A percentile compares a stretch with the other conserved stretches of the same genome.
Conservation (phyloP, 2,797 vertebrate genomes). For the Tangara arthus region DNA sequence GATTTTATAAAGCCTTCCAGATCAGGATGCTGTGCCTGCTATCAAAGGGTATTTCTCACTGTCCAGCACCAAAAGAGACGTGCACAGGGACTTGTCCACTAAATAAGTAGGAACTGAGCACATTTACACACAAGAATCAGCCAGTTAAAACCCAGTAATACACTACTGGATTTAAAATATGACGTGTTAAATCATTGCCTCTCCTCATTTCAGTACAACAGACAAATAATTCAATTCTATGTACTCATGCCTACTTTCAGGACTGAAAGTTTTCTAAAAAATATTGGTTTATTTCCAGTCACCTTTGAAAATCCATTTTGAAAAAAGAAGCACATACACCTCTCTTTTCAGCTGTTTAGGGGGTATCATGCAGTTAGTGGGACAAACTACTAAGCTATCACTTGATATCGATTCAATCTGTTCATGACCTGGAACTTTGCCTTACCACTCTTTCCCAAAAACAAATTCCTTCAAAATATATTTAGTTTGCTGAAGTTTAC, state of each 20-base stretch:
- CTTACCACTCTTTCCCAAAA: not conserved
- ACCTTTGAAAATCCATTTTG: not conserved
- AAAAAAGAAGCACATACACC: not conserved
- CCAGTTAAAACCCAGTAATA: not conserved
- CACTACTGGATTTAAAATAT: not conserved
- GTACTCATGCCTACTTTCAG: not conserved
- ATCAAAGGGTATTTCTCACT: not conserved
- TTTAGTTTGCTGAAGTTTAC: not conserved
- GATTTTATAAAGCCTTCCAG: not conserved
- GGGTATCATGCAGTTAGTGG: rapidly evolving
- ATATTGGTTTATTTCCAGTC: not conserved
- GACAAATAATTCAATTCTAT: not conserved
- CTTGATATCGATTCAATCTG: not conserved
- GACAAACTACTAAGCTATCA: not conserved
- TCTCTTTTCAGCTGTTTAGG: not conserved
- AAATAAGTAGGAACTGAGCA: not conserved
- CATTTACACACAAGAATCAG: not conserved
- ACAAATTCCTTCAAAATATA: not conserved
- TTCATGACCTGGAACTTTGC: not conserved
- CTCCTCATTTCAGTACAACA: not conserved
- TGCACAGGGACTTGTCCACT: not conserved
- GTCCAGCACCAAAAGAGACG: not conserved
- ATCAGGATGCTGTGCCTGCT: not conserved
- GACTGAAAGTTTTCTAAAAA: not conserved
- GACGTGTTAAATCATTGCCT: not conserved